Evolutionary conservation across 1,140 invertebrate genomes (phyloP).

Genomic region (Drosophila parvula): DNA sequence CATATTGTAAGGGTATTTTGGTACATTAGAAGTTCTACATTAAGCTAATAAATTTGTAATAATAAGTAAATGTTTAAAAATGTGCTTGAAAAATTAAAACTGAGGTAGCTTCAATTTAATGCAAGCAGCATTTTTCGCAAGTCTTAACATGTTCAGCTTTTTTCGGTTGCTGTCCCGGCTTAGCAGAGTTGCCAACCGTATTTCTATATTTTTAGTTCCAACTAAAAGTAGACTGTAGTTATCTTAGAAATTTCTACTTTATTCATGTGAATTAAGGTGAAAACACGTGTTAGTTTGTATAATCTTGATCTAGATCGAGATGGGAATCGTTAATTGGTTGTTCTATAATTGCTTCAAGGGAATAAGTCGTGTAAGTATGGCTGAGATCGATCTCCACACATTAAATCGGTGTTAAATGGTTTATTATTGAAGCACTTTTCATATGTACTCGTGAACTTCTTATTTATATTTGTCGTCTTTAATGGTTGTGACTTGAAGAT

Average conservation of each 20-base stretch:
- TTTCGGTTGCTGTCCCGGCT: background rate
- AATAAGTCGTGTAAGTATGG: background rate
- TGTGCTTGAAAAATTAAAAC: background rate
- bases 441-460: background rate
- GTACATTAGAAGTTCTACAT: too few species aligned
- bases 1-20: background rate
- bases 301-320: background rate
- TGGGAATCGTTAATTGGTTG: conserved; percentile 1
- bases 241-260: background rate
- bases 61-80: too few species aligned
- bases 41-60: background rate
- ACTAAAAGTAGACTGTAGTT: conserved; percentile 8
- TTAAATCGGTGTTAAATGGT: conserved; percentile 2
- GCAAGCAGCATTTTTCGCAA: background rate
- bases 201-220: background rate
- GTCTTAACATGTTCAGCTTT: background rate
- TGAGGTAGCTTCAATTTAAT: background rate
- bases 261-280: background rate
- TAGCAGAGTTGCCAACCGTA: background rate
- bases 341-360: conserved; percentile 11
- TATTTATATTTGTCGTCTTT: background rate
- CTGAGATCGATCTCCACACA: background rate
- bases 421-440: conserved; percentile 10
- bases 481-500: background rate
- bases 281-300: background rate